Base-by-base conservation (phyloP, 2,113 vertebrate genomes). In the Orcinus orca region DNA sequence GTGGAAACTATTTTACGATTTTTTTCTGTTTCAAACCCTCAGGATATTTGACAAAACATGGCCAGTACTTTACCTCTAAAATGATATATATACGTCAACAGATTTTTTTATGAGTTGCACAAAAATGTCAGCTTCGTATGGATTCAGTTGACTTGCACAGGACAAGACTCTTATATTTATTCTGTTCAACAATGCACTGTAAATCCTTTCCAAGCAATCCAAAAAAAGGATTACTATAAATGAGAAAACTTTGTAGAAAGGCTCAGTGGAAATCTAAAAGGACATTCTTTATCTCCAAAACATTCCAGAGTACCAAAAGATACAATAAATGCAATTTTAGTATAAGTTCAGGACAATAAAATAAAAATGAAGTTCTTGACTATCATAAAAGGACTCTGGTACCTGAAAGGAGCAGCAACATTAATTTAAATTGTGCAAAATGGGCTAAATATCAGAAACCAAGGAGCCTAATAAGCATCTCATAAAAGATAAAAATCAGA, bases 191-290 rank as follows among this genome's bases (percentile, higher is more conserved):
- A 97, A 97, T 93, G 53, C 68, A 82, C 47, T 53, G 15, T 74
- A 97, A 98, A 96, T 97, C 86, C 76, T 97, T 97, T 88, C 41
- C 55, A 67, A 82, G 31, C 23, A 86, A 84, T 88, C 74, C 95
- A 81, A 95, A 97, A 90, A 88, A 94, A 97, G 81, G 94, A 97
- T 97, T 97, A 95, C 47, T 55, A 79, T 97, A 97, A 90, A 95
- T 92, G 74, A 96, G 85, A 95, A 92, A 94, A 93, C 7, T 79
- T 47, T 94, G 55, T 76, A 63, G 47, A 97, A 96, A 81, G 65
- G 94, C 25, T 90, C 58, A 71, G 31, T 87, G 44, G 73, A 89
- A 93, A 96, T 86, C 44, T 95, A 84, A 81, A 93, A 97, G 82
- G 55, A 62, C 31, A 90, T 92, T 74, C 44, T 96, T 96, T 97